Evolutionary conservation across 2,888 invertebrate genomes (phyloP), one percentile per base, ranked within the genome.

Genomic region (Campopleginae sp.): DNA sequence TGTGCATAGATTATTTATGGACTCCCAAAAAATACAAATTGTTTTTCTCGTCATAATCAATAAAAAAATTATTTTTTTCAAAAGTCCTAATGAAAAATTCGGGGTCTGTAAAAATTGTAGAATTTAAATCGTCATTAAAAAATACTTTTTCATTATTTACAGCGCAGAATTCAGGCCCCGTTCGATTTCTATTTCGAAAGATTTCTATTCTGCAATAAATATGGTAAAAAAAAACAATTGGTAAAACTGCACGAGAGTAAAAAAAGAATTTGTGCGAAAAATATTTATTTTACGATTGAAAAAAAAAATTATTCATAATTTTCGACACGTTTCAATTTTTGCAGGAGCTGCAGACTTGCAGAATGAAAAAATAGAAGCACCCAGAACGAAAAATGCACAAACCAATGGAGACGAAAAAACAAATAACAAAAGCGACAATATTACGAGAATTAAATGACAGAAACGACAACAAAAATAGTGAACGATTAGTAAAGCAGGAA

Each of bases 401-500:
- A 63, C 19, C 3, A 42, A 72, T 74, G 17, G 38, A 75, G 75
- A 70, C 68, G 44, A 17, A 70, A 77, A 51, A 33, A 83, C 63
- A 66, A 19, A 42, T 38, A 61, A 31, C 42, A 80, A 63, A 78
- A 71, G 79, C 68, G 46, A 78, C 14, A 68, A 14, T 10, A 61
- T 51, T 71, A 74, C 82, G 58, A 86, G 65, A 80, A 72, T 80
- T 27, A 76, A 76, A 79, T 76, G 19, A 54, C 4, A 46, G 19
- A 65, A 54, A 78, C 65, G 23, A 72, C 51, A 75, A 79, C 71
- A 23, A 74, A 74, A 72, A 74, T 44, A 33, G 70, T 54, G 82
- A 61, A 71, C 27, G 71, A 70, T 87, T 85, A 86, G 48, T 84
- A 84, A 42, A 86, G 86, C 78, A 79, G 86, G 71, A 86, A 88